Conservation (phyloP, 1,140 invertebrate species). For the Aphelinus atriplicis region DNA sequence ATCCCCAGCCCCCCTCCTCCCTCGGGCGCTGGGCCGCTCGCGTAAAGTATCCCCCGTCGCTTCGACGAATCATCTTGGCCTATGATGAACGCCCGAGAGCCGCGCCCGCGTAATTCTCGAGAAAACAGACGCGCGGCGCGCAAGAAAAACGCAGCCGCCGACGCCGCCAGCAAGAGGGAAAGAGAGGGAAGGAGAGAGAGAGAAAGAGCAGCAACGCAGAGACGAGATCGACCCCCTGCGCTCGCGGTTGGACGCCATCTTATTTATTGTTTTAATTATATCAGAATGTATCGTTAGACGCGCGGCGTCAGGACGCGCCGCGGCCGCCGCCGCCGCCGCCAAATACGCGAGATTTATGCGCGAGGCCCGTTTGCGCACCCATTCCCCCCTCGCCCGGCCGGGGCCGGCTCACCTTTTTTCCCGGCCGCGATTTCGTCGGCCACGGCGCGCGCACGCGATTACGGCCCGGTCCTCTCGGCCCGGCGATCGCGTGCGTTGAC, state of each 20-base stretch:
- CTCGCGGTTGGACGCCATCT: conserved; percentile 65
- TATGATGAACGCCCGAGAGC: conserved; percentile 45
- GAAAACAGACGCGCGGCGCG: conserved; percentile 38
- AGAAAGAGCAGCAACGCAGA: neutral
- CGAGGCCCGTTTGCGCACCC: conserved; percentile 40
- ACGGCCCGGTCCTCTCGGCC: too few species aligned
- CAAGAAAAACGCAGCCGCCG: conserved; percentile 42
- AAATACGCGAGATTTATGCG: conserved; percentile 64
- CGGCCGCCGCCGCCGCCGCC: conserved; percentile 52
- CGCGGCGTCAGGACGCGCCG: conserved; percentile 57
- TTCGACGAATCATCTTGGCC: conserved; percentile 48
- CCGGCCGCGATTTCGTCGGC: too few species aligned
- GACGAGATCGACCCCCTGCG: conserved; percentile 60
- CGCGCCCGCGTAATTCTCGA: conserved; percentile 1
- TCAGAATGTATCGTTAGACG: conserved; percentile 67
- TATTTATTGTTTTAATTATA: conserved; percentile 69
- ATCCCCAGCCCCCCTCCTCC: neutral
- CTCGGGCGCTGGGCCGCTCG: too few species aligned
- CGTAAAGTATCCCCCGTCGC: conserved; percentile 33
- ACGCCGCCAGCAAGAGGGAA: conserved; percentile 40
- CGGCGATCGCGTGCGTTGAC: too few species aligned
- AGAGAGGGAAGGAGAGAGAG: conserved; percentile 28
- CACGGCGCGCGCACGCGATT: too few species aligned
- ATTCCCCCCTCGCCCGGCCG: conserved; percentile 12
- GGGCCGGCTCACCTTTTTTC: too few species aligned